A percentile compares a stretch with the other conserved stretches of the same genome.
Evolutionary conservation across 2,797 vertebrate species (phyloP).

Genomic region (Chlorospingus flavigularis): DNA sequence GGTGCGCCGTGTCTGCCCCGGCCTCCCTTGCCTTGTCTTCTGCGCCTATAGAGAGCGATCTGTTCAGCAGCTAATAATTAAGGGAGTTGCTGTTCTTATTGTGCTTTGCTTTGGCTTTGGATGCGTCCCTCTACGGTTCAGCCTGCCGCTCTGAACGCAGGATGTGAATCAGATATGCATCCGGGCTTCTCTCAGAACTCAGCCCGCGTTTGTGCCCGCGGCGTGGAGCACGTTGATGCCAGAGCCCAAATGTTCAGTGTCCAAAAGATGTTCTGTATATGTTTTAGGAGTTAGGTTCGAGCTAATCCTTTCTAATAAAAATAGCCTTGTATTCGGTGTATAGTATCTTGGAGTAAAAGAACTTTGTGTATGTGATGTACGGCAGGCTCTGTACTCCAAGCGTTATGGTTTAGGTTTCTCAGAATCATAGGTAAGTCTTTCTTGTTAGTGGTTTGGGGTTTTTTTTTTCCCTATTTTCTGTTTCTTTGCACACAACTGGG

Average conservation of each 20-base stretch:
- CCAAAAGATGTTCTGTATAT: rapidly evolving
- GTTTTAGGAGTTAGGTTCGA: rapidly evolving
- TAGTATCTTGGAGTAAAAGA: not conserved
- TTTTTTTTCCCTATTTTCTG: rapidly evolving
- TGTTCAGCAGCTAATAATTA: rapidly evolving
- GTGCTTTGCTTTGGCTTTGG: not conserved
- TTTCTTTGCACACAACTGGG: not conserved
- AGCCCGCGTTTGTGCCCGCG: too few species aligned
- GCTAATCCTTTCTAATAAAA: rapidly evolving
- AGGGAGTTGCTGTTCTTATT: rapidly evolving
- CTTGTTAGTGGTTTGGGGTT: rapidly evolving
- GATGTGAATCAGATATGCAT: rapidly evolving
- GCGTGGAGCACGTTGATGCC: rapidly evolving
- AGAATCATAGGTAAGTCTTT: not conserved
- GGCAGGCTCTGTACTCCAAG: not conserved
- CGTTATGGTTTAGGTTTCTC: not conserved
- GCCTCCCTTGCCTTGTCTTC: not conserved
- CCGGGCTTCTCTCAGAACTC: not conserved
- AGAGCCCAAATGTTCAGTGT: not conserved
- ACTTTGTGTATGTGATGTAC: rapidly evolving
- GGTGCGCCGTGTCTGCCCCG: not conserved
- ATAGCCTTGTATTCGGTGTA: rapidly evolving
- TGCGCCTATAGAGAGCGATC: rapidly evolving
- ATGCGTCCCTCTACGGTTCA: rapidly evolving
- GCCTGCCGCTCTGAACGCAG: not conserved